These are phyloP conservation scores for Nyctibius bracteatus DNA, from an alignment of 2,113 vertebrate genomes.

Conservation along the genomic window DNA sequence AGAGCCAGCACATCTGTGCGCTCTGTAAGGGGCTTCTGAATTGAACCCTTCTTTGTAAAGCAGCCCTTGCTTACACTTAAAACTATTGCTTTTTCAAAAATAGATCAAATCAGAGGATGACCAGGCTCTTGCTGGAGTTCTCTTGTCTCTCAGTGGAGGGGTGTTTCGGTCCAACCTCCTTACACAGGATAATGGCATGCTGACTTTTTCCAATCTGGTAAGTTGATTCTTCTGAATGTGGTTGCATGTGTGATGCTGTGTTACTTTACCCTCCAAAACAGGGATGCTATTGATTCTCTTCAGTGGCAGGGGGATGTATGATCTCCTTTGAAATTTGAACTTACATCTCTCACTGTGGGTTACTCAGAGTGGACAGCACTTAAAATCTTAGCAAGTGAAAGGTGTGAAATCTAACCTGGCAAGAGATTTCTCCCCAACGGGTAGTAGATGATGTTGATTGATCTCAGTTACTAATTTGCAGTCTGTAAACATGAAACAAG, in stretches of 20 bases:
- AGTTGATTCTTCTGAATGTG: background rate
- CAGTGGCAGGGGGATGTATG: background rate
- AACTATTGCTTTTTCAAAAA: background rate
- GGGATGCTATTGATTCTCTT: background rate
- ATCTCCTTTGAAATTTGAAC: background rate
- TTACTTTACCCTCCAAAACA: background rate
- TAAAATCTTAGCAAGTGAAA: background rate
- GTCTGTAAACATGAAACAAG: background rate
- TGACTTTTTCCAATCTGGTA: conserved; percentile 96
- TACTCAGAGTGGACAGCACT: background rate
- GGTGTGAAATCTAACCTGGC: background rate
- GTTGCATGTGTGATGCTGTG: background rate
- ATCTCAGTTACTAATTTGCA: background rate
- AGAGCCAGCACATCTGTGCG: background rate
- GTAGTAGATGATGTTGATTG: background rate
- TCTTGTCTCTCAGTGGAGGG: conserved; percentile 93
- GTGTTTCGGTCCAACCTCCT: conserved; percentile 94
- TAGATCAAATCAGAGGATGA: conserved; percentile 92
- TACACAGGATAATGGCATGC: conserved; percentile 91
- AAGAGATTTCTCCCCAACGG: background rate
- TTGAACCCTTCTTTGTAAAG: background rate
- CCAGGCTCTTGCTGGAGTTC: conserved; percentile 89
- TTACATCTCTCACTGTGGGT: no score
- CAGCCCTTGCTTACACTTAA: background rate
- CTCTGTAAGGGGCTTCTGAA: background rate